phyloP scores from a whole-genome alignment of 2,113 vertebrate genomes.

The Pardalotus punctatus region DNA sequence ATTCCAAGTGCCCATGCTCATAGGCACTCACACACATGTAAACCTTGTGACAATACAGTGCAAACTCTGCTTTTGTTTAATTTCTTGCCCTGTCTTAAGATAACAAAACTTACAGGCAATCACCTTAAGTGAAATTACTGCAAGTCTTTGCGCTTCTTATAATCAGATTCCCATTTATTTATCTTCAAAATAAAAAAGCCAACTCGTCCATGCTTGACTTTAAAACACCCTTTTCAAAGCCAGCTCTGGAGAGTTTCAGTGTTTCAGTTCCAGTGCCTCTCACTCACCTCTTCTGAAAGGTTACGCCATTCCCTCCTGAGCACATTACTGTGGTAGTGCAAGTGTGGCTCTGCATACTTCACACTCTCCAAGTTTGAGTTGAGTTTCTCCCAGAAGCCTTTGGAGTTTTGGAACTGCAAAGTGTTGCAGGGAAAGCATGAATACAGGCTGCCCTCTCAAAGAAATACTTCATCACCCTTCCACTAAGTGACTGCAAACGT shows the following conservation, averaged over 20 bases:
- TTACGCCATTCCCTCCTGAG: constrained; percentile 77
- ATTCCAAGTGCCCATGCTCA: neutral
- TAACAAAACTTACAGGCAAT: neutral
- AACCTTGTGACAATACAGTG: accelerated
- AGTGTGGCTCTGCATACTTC: constrained; percentile 78
- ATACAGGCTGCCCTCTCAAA: neutral
- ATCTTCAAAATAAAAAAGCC: neutral
- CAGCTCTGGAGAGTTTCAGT: neutral
- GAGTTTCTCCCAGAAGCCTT: constrained; percentile 90
- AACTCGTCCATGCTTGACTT: neutral
- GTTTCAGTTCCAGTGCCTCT: neutral
- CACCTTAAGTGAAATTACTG: neutral
- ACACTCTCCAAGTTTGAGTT: constrained; percentile 82
- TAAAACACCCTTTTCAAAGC: neutral
- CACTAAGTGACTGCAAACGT: neutral
- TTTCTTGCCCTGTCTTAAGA: neutral
- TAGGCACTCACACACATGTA: neutral
- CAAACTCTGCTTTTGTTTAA: neutral
- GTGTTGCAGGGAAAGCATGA: neutral
- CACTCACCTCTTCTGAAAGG: constrained; percentile 72
- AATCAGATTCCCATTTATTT: neutral
- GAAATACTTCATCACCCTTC: neutral
- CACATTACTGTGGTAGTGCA: constrained; percentile 76
- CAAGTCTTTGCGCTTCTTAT: neutral
- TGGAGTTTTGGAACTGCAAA: constrained; percentile 74